These are phyloP conservation scores for Zophobas morio DNA, from an alignment of 1,140 invertebrate species.

Conservation along the genomic window DNA sequence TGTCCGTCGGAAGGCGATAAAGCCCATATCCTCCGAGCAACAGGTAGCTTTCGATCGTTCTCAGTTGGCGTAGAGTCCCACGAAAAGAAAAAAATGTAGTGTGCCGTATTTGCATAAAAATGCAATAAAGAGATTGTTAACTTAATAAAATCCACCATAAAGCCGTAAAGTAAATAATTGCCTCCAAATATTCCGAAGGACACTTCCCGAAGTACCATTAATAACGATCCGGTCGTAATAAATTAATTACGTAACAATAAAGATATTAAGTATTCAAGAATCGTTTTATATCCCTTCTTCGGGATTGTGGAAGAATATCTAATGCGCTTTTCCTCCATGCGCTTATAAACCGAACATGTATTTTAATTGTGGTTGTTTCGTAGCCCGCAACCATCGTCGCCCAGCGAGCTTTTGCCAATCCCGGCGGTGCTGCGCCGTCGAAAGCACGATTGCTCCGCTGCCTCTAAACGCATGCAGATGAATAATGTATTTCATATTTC, in stretches of 20 bases:
- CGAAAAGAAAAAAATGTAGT: background rate
- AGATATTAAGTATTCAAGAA: slow-evolving; percentile 10
- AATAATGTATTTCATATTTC: slow-evolving; percentile 59
- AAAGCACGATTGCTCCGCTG: slow-evolving; percentile 23
- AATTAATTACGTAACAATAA: slow-evolving; percentile 36
- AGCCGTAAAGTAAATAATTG: slow-evolving; percentile 16
- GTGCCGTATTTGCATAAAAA: slow-evolving; percentile 16
- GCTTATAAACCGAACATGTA: slow-evolving; percentile 41
- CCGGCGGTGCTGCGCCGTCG: slow-evolving; percentile 1
- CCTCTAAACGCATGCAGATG: slow-evolving; percentile 39
- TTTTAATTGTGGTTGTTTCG: slow-evolving; percentile 43
- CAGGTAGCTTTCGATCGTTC: background rate
- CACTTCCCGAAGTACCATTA: slow-evolving; percentile 11
- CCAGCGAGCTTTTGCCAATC: background rate
- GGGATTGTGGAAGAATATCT: slow-evolving; percentile 36
- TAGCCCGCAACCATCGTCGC: slow-evolving; percentile 33
- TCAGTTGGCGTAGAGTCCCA: background rate
- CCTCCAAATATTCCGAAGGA: slow-evolving; percentile 16
- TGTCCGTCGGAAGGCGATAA: too few relatives aligned
- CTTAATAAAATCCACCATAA: slow-evolving; percentile 14
- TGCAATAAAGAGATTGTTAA: slow-evolving; percentile 17
- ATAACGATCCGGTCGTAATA: slow-evolving; percentile 27
- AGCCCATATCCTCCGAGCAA: too few relatives aligned
- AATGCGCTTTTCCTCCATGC: slow-evolving; percentile 19
- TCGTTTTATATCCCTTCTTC: slow-evolving; percentile 5